Conservation (phyloP, 1,140 invertebrate species). For the Luehdorfia chinensis region DNA sequence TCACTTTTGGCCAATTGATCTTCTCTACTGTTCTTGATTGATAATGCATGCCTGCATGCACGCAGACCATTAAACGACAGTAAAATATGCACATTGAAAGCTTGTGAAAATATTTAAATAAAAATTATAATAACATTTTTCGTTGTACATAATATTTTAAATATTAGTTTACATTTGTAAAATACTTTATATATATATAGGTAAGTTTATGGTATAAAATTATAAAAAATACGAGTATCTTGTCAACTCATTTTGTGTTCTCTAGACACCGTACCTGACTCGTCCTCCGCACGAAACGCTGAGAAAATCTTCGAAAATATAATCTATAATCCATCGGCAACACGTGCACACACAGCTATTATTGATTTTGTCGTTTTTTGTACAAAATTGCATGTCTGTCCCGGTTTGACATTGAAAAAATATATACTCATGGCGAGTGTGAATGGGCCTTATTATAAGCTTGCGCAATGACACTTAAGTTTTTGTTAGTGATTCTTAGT, state of each 20-base stretch:
- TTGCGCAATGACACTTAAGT: conserved; percentile 69
- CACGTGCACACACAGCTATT: conserved; percentile 71
- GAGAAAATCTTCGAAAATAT: conserved; percentile 71
- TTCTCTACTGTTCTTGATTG: too few species aligned
- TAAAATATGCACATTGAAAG: too few species aligned
- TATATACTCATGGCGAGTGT: conserved; percentile 50
- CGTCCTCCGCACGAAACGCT: conserved; percentile 49
- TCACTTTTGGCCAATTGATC: too few species aligned
- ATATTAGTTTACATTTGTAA: too few species aligned
- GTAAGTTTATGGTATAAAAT: too few species aligned
- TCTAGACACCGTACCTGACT: conserved; percentile 47
- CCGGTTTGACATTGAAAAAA: conserved; percentile 65
- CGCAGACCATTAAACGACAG: too few species aligned
- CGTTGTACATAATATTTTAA: too few species aligned
- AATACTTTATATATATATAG: too few species aligned
- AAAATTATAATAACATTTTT: too few species aligned
- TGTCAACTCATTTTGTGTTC: conserved; percentile 18
- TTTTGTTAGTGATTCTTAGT: conserved; percentile 50
- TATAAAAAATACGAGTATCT: too few species aligned
- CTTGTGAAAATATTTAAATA: too few species aligned
- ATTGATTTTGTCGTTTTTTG: conserved; percentile 76
- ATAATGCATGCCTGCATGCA: too few species aligned
- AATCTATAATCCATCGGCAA: conserved; percentile 74
- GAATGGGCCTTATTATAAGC: conserved; percentile 72
- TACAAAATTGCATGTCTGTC: conserved; percentile 68